phyloP scores from a whole-genome alignment of 2,888 invertebrate genomes.

The Steromphala cineraria region DNA sequence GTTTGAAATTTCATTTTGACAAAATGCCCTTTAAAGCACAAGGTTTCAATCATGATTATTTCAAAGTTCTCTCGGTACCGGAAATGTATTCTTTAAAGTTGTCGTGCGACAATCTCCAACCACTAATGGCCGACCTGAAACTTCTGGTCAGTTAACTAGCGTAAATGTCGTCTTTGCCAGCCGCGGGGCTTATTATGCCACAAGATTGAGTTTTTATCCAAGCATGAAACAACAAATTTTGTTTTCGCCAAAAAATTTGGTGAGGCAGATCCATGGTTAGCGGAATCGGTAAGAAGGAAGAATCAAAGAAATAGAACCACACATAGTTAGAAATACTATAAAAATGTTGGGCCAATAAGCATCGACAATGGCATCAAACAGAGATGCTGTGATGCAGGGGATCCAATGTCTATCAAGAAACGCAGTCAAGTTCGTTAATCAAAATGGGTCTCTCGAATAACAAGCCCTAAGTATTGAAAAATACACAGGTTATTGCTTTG shows the following conservation, averaged over 20 bases:
- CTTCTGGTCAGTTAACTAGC: not conserved
- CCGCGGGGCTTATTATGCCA: not conserved
- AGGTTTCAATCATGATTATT: not conserved
- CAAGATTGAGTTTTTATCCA: slow-evolving; percentile 2
- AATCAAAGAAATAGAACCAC: not conserved
- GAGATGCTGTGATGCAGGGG: not conserved
- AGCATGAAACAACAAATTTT: slow-evolving; percentile 8
- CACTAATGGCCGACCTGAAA: not conserved
- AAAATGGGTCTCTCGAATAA: not conserved
- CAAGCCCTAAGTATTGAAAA: slow-evolving; percentile 2
- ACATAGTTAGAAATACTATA: not conserved
- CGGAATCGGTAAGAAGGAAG: too few relatives aligned
- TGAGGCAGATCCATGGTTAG: not conserved
- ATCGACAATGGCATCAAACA: not conserved
- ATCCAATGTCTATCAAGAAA: not conserved
- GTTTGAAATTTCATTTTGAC: not conserved
- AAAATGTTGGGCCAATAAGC: not conserved
- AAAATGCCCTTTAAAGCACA: not conserved
- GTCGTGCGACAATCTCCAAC: not conserved
- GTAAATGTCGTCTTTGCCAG: not conserved
- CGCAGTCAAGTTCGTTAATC: not conserved
- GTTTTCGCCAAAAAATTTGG: not conserved
- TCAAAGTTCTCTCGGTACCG: not conserved
- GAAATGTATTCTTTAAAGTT: slow-evolving; percentile 2
- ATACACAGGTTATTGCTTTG: slow-evolving; percentile 10